Evolutionary conservation across 2,888 invertebrate genomes (phyloP), one percentile per base, ranked within the genome.

Genomic region (Siphlonurus alternatus): DNA sequence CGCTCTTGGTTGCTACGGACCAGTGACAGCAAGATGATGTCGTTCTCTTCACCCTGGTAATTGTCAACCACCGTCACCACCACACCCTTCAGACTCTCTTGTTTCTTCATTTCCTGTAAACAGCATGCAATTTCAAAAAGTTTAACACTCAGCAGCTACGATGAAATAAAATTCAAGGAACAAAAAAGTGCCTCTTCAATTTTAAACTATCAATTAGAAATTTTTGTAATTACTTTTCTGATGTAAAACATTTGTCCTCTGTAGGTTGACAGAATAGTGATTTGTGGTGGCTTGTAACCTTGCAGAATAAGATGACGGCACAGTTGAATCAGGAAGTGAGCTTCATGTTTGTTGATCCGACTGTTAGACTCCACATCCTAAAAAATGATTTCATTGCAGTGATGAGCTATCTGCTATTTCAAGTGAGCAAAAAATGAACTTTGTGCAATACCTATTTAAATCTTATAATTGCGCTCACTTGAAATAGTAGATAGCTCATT

Each of bases 211-310:
- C n/a, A n/a, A n/a, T n/a, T n/a, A n/a, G n/a, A n/a, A n/a, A n/a
- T n/a, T n/a, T n/a, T n/a, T n/a, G n/a, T n/a, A n/a, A n/a, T 59
- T 64, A 68, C 66, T 23, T 70, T 69, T 61, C 70, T 70, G 10
- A 74, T 61, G 10, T 70, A 65, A 23, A 71, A 68, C 65, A 75
- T 70, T 68, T 79, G 79, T 15, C 76, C 78, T 2, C 72, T 68
- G 68, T 79, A 79, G 18, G 75, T 72, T 2, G 76, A 72, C 23
- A 79, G 69, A 20, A 79, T 72, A 0, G 78, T 78, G 25, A 79
- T 76, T 66, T 76, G 68, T 3, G 65, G 66, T 2, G 71, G 67
- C 0, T 62, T n/a, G 65, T 75, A 76, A 2, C 73, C 76, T 69
- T 76, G 76, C 38, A 71, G 69, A 7, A 75, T 63, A 1, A 77